These are phyloP conservation scores for Lethenteron camtschaticum DNA, from an alignment of 2,113 vertebrate species.

Conservation along the genomic window DNA sequence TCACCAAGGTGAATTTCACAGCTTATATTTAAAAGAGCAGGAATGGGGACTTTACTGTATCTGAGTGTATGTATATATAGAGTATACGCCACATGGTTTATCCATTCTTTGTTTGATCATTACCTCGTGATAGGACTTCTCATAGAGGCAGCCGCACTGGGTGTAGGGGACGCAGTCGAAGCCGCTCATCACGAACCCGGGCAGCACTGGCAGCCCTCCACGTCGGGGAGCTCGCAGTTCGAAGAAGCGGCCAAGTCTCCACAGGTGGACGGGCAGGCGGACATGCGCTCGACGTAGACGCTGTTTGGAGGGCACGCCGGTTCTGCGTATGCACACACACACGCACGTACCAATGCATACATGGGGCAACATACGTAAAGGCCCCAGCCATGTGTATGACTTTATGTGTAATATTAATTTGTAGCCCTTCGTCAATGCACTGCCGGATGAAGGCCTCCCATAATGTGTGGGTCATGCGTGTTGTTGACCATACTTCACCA, in stretches of 20 bases:
- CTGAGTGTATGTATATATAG: too few relatives aligned
- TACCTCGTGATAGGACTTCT: slow-evolving; percentile 20
- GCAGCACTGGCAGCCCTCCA: slow-evolving; percentile 25
- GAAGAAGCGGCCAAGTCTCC: slow-evolving; percentile 16
- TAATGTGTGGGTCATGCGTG: too few relatives aligned
- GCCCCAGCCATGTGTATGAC: too few relatives aligned
- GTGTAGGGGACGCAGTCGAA: slow-evolving; percentile 21
- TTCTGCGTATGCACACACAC: slow-evolving; percentile 10
- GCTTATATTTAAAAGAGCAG: too few relatives aligned
- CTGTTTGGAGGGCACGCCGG: slow-evolving; percentile 19
- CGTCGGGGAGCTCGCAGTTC: slow-evolving; percentile 17
- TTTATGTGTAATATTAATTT: too few relatives aligned
- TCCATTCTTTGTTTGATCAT: too few relatives aligned
- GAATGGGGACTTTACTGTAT: too few relatives aligned
- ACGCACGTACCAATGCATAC: neutral
- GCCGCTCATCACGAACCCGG: slow-evolving; percentile 22
- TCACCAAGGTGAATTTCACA: too few relatives aligned
- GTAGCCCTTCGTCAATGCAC: too few relatives aligned
- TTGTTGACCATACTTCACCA: neutral
- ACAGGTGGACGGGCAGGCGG: slow-evolving; percentile 23
- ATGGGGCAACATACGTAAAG: neutral
- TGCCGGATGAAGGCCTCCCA: too few relatives aligned
- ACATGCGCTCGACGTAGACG: slow-evolving; percentile 18
- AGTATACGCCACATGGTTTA: too few relatives aligned
- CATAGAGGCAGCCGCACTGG: slow-evolving; percentile 22